Evolutionary conservation across 2,113 vertebrate species (phyloP), one percentile per base, ranked within the genome.

Genomic region (Smithornis capensis): DNA sequence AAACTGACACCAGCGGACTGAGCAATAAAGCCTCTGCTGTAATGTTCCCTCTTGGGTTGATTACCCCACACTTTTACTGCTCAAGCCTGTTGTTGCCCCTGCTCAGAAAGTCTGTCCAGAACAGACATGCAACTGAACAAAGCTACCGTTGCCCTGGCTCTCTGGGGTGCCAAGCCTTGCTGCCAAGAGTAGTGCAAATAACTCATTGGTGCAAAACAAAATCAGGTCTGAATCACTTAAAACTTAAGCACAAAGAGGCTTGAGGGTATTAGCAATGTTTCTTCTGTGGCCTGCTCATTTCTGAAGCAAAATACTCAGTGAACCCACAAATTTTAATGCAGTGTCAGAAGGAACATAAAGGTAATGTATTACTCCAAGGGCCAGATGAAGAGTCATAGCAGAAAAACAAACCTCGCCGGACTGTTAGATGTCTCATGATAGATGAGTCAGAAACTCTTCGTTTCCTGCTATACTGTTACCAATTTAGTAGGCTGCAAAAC

Each of bases 381-480:
- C 56, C 2, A 17, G 63, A 76, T 84, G 86, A 89, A 63, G 73
- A 95, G 89, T 90, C 92, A 89, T 38, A 90, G 84, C 77, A 91
- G 91, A 90, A 95, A 94, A 96, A 60, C 79, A 92, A 92, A 93
- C 71, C 52, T 83, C 71, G 53, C 76, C 5, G 0, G 93, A 94
- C 84, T 95, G 85, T 94, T 93, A 74, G 84, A 57, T 94, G 92
- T 90, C 90, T 97, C 94, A 93, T 73, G 70, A 82, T 29, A 62
- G 52, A 65, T 97, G 96, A 97, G 73, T 96, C 97, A 97, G 88
- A 94, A 94, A 79, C 45, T 37, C 78, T 90, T 95, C 95, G 89
- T 95, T 93, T 92, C 69, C 60, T 96, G 64, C 92, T 73, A 16
- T 49, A 62, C 44, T 78, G 38, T 56, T 92, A 94, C 83, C 60